Base-by-base conservation (phyloP, 2,113 vertebrate genomes). In the Ictalurus punctatus region DNA sequence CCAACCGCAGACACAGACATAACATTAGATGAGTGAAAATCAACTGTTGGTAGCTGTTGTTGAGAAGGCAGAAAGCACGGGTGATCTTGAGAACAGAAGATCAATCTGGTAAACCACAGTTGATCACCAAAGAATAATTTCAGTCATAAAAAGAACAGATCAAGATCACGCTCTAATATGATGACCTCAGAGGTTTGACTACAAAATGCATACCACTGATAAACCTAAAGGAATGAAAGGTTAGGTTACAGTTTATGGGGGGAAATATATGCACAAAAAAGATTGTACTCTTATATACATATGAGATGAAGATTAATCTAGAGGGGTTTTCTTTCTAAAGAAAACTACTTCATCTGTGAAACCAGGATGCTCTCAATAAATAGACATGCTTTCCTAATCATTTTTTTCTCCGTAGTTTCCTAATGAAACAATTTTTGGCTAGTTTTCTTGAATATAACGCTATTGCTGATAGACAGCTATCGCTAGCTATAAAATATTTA, bases 31-130 rank as follows among this genome's bases (percentile, higher is more conserved):
- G 52, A 34, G 54, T 58, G 79, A 81, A 56, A 54, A 80, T 80
- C 78, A 56, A 80, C 81, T 81, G 78, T 56, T 58, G 27, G 17
- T 59, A 82, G 34, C 52, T 82, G 80, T 82, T 81, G 79, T 81
- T 76, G 40, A 76, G 40, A 44, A 79, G 25, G 5, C n/a, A 81
- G 79, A 81, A 81, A 63, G 82, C 27, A 83, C 12, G n/a, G 37
- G 37, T 44, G 58, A 14, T 63, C 21, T 65, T 63, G 25, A 19
- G 5, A 65, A 27, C 0, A 23, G n/a, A 16, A 59, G 59, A 63
- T 16, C 79, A 82, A 82, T n/a, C 16, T 82, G n/a, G 54, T 37
- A 44, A 61, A 63, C 58, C 23, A 40, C 37, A 14, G 16, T 61
- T 37, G 56, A 40, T 61, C 19, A 59, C 17, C 7, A 25, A 83